These are phyloP conservation scores for Rotaria macrura DNA, from an alignment of 2,888 invertebrate genomes.

Conservation along the genomic window DNA sequence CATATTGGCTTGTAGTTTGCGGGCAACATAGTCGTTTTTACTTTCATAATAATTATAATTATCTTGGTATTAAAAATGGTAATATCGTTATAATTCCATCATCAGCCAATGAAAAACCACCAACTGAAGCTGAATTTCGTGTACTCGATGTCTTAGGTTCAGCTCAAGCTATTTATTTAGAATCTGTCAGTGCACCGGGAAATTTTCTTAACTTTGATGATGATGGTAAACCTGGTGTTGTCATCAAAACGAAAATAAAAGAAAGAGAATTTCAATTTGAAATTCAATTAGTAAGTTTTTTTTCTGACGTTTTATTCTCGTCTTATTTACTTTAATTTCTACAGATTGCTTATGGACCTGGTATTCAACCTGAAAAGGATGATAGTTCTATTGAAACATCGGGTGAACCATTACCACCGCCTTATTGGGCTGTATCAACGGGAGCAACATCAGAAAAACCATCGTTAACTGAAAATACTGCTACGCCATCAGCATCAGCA, in stretches of 20 bases:
- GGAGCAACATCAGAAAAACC: no score
- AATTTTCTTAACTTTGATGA: slow-evolving; percentile 6
- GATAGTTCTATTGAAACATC: background rate
- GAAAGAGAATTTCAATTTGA: background rate
- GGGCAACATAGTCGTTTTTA: background rate
- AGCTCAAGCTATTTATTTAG: background rate
- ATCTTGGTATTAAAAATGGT: background rate
- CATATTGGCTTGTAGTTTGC: background rate
- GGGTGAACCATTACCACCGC: background rate
- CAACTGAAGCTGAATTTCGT: background rate
- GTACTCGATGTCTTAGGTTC: background rate
- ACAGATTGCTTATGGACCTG: slow-evolving; percentile 3
- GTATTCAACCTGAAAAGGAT: background rate
- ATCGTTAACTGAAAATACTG: no score
- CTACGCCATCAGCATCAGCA: no score
- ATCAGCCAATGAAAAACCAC: background rate
- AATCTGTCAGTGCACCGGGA: background rate
- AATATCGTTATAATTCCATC: background rate
- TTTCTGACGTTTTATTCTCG: no score
- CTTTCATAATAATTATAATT: slow-evolving; percentile 21
- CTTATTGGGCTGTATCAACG: background rate
- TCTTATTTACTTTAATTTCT: no score
- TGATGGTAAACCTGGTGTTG: background rate
- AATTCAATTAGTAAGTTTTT: background rate
- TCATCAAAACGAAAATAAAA: background rate